Evolutionary conservation across 2,888 invertebrate species (phyloP).

Genomic region (Brachyptera putata): DNA sequence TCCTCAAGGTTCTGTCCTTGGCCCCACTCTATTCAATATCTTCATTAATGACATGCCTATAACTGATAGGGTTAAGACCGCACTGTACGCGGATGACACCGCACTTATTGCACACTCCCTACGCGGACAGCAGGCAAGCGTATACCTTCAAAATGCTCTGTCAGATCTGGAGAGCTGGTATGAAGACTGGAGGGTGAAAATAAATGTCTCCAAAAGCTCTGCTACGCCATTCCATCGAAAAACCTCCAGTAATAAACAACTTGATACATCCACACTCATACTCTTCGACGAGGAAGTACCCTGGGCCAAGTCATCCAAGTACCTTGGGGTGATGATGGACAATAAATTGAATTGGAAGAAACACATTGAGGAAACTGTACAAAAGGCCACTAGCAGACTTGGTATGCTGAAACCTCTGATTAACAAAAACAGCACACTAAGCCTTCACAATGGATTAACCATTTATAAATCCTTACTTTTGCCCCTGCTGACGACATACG

Average conservation of each 20-base stretch:
- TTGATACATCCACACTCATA: neutral
- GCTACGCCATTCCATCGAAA: constrained; percentile 26
- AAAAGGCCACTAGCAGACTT: neutral
- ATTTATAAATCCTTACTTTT: neutral
- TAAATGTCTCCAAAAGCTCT: constrained; percentile 28
- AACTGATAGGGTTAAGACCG: constrained; percentile 25
- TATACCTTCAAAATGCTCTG: constrained; percentile 10
- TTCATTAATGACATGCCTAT: constrained; percentile 36
- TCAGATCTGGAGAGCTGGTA: constrained; percentile 21
- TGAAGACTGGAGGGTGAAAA: constrained; percentile 27
- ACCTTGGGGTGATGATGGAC: neutral
- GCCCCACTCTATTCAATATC: constrained; percentile 34
- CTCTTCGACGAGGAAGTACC: neutral
- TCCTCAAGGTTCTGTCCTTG: constrained; percentile 36
- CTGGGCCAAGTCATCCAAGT: neutral
- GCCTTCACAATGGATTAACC: neutral
- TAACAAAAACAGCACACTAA: neutral
- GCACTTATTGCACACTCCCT: constrained; percentile 7
- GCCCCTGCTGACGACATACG: neutral
- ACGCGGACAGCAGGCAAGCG: neutral
- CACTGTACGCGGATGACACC: constrained; percentile 33
- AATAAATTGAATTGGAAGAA: neutral
- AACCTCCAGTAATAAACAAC: neutral
- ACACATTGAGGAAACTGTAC: neutral
- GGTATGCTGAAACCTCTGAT: neutral